Percentiles rank a stretch among this genome's conserved stretches.
Evolutionary conservation across 1,140 invertebrate genomes (phyloP).

Genomic region (Drosophila novamexicana): DNA sequence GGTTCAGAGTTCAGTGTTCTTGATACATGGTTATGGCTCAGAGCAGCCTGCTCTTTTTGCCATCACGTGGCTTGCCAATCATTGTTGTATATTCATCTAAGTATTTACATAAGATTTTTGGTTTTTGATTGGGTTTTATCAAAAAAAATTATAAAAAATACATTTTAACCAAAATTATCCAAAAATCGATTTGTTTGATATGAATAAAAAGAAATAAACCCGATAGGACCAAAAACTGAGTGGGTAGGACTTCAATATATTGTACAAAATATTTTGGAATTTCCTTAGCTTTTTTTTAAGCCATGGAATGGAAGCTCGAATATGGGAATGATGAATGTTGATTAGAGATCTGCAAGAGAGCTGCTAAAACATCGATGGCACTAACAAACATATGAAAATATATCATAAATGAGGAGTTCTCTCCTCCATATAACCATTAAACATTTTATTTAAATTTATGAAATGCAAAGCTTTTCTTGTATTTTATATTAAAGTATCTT

Average conservation of each 20-base stretch:
- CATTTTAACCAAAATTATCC: constrained; percentile 14
- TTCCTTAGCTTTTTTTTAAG: background rate
- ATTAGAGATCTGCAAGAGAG: constrained; percentile 1
- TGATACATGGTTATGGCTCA: constrained; percentile 53
- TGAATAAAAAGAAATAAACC: constrained; percentile 13
- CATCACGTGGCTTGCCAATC: constrained; percentile 84
- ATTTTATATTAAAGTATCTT: too few relatives aligned
- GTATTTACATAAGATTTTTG: constrained; percentile 78
- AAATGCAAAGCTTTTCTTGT: too few relatives aligned
- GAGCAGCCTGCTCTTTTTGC: constrained; percentile 84
- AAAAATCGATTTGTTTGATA: constrained; percentile 18
- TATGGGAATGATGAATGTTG: constrained; percentile 9
- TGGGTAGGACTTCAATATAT: constrained; percentile 11
- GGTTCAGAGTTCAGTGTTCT: constrained; percentile 25
- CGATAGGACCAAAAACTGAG: constrained; percentile 3
- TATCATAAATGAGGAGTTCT: too few relatives aligned
- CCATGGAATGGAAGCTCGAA: constrained; percentile 5
- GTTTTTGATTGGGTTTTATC: constrained; percentile 46
- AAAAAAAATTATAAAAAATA: constrained; percentile 56
- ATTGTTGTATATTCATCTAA: constrained; percentile 84
- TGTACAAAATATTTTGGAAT: constrained; percentile 11
- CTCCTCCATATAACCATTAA: too few relatives aligned
- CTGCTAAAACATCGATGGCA: background rate
- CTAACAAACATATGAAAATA: background rate
- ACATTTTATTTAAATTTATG: too few relatives aligned